Conservation (phyloP, 2,888 invertebrate species). For the Galeopsomyia nigrocyanea region DNA sequence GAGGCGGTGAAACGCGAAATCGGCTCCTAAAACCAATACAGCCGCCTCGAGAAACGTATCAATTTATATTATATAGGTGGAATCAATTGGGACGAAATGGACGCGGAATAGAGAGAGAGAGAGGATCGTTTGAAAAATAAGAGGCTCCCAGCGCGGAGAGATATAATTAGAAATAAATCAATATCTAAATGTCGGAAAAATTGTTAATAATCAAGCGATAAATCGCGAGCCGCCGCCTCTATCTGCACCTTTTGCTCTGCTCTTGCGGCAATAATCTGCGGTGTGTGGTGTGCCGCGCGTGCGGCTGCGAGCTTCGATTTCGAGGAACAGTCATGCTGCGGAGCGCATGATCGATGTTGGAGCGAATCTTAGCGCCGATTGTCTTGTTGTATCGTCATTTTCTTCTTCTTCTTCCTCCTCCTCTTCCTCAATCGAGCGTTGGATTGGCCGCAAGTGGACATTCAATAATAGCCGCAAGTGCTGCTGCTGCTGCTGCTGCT, state of each 20-base stretch:
- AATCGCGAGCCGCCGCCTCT: not conserved
- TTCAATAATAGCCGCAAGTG: no score
- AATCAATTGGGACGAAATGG: constrained; percentile 11
- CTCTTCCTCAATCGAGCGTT: not conserved
- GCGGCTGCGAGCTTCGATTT: not conserved
- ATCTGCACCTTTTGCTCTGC: no score
- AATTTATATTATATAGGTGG: no score
- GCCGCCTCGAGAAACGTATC: no score
- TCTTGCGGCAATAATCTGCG: no score
- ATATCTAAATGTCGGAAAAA: constrained; percentile 30
- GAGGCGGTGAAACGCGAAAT: no score
- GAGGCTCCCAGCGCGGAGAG: no score
- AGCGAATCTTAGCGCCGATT: constrained; percentile 45
- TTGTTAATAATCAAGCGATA: constrained; percentile 24
- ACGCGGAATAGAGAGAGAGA: not conserved
- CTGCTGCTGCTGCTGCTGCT: no score
- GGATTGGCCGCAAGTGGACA: not conserved
- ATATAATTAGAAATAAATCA: constrained; percentile 35
- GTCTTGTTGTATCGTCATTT: constrained; percentile 37
- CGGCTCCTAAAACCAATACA: no score
- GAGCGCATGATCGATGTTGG: constrained; percentile 52
- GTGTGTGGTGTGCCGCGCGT: no score
- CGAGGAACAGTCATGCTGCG: constrained; percentile 2
- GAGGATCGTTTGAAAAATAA: no score
- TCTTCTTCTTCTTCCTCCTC: not conserved